Conservation (phyloP, 1,140 invertebrate species). For the Pseudobourletiella spinata region DNA sequence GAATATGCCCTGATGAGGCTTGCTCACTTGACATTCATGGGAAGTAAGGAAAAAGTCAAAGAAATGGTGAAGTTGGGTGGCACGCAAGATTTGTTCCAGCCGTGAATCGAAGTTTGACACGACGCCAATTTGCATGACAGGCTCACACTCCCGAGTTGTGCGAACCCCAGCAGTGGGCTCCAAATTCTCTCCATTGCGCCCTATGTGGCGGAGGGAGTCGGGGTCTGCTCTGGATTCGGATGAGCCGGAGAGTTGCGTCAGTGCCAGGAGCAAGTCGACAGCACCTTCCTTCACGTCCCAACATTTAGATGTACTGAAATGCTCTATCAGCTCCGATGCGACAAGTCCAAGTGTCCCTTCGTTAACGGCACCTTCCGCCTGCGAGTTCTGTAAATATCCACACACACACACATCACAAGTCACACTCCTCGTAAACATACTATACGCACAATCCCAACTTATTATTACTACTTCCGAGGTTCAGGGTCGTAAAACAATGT, state of each 20-base stretch:
- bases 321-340: slow-evolving; percentile 50
- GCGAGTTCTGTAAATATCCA: slow-evolving; percentile 4
- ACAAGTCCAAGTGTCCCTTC: slow-evolving; percentile 47
- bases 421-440: too few relatives aligned
- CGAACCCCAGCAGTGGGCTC: too few relatives aligned
- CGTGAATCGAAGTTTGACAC: slow-evolving; percentile 84
- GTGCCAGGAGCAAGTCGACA: slow-evolving; percentile 51
- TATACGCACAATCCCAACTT: too few relatives aligned
- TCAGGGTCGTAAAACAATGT: too few relatives aligned
- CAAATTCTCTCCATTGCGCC: too few relatives aligned
- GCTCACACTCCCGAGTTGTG: too few relatives aligned
- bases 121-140: slow-evolving; percentile 53
- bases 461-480: too few relatives aligned
- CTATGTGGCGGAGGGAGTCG: too few relatives aligned
- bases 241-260: too few relatives aligned
- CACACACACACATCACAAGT: too few relatives aligned
- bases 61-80: slow-evolving; percentile 53
- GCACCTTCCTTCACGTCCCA: slow-evolving; percentile 61
- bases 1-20: slow-evolving; percentile 68
- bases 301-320: slow-evolving; percentile 55
- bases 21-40: slow-evolving; percentile 59
- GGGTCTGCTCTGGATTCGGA: too few relatives aligned
- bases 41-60: slow-evolving; percentile 75
- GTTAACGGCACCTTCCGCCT: slow-evolving; percentile 18
- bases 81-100: slow-evolving; percentile 55